Evolutionary conservation across 2,113 vertebrate genomes (phyloP).

Genomic region (Microtus oregoni): DNA sequence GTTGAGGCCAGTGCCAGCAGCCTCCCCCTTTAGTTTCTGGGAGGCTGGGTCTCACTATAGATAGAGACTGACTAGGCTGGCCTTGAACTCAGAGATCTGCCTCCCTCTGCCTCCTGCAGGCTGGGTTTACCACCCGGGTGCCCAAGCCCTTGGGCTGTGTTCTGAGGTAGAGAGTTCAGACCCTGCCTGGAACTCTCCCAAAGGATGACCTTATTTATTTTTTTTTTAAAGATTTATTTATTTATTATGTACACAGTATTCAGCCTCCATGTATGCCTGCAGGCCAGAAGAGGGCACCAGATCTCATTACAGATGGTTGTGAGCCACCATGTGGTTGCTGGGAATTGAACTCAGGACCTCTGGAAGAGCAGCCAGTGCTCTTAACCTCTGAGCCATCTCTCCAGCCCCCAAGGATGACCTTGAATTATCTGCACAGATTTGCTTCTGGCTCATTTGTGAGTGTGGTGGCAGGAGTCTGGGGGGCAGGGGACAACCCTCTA

Average conservation of each 20-base stretch:
- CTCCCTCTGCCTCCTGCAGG: neutral
- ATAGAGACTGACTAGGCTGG: neutral
- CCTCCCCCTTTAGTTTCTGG: neutral
- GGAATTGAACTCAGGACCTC: too few relatives aligned
- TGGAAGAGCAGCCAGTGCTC: too few relatives aligned
- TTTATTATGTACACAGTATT: too few relatives aligned
- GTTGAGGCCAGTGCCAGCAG: neutral
- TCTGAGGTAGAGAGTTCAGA: neutral
- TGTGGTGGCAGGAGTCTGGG: neutral
- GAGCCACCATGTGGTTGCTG: too few relatives aligned
- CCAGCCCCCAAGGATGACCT: neutral
- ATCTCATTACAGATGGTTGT: too few relatives aligned
- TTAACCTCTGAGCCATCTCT: too few relatives aligned
- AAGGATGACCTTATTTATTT: neutral
- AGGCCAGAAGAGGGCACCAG: too few relatives aligned
- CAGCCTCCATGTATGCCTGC: too few relatives aligned
- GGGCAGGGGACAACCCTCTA: neutral
- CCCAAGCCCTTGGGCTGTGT: neutral
- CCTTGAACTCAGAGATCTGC: neutral
- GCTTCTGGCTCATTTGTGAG: neutral
- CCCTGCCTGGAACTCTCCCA: neutral
- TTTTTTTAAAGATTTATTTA: too few relatives aligned
- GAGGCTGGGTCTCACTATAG: neutral
- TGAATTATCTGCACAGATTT: neutral
- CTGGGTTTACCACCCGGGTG: neutral